These are phyloP conservation scores for Dryococelus australis DNA, from an alignment of 2,888 invertebrate species.

Conservation along the genomic window DNA sequence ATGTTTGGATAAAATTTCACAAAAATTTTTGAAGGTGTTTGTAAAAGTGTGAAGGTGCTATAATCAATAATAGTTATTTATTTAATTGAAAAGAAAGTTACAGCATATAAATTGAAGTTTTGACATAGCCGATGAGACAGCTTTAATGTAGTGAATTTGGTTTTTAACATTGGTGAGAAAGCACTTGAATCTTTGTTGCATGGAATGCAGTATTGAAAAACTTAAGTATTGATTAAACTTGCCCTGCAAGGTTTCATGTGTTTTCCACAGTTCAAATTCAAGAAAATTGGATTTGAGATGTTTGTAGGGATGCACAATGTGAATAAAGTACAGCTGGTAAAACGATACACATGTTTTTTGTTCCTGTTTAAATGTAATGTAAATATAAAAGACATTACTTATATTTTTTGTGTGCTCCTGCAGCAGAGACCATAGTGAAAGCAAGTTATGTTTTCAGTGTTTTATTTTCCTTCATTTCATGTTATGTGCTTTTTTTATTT, in stretches of 20 bases:
- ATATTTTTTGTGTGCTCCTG: constrained; percentile 37
- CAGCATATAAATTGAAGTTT: too few species aligned
- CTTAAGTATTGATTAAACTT: background rate
- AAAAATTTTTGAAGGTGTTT: too few species aligned
- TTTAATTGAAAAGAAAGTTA: too few species aligned
- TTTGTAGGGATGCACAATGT: constrained; percentile 44
- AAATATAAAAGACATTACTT: constrained; percentile 26
- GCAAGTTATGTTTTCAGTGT: constrained; percentile 23
- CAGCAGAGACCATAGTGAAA: constrained; percentile 46
- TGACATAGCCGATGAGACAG: too few species aligned
- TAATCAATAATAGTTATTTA: too few species aligned
- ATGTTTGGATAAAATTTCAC: too few species aligned
- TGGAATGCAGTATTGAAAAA: background rate
- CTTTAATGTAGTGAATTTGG: too few species aligned
- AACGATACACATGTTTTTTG: background rate
- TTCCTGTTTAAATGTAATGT: constrained; percentile 26
- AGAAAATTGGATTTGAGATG: constrained; percentile 21
- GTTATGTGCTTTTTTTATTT: constrained; percentile 6
- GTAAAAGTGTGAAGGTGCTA: too few species aligned
- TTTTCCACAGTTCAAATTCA: background rate
- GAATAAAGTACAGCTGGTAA: constrained; percentile 3
- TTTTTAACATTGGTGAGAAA: too few species aligned
- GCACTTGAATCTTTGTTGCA: too few species aligned
- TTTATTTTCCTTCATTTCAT: too few species aligned
- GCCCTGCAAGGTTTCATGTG: constrained; percentile 20